Base-by-base conservation (phyloP, 2,113 vertebrate genomes). In the Archilochus colubris region DNA sequence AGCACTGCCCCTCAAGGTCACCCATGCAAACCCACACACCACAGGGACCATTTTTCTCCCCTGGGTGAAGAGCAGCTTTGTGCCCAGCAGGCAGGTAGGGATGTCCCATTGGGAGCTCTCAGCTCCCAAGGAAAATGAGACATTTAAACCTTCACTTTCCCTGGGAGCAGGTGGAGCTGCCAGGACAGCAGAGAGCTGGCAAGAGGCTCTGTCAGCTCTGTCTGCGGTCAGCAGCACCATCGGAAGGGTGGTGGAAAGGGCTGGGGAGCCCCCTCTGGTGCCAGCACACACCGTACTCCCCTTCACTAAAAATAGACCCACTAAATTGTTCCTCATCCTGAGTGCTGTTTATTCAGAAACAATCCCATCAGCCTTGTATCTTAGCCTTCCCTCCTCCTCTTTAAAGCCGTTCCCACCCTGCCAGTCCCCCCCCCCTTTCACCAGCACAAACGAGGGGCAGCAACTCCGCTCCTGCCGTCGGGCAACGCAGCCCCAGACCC, bases 281-380 rank as follows among this genome's bases (percentile, higher is more conserved):
- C 9, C 0, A 1, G 9, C 38, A 61, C n/a, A 46, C 0, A 0
- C 8, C 0, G 1, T 17, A 2, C n/a, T 22, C 54, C 19, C 12
- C 5, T 13, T 25, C 7, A 0, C 67, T 77, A 31, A 40, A 92
- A 81, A 15, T 0, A 90, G 13, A 69, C 1, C 31, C 44, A 3
- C 19, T n/a, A 36, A 67, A 78, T 20, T 11, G 14, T 76, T 62
- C 6, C 30, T 72, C 66, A 25, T 50, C 83, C 59, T 2, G 33
- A 44, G 15, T 4, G 36, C 2, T 4, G 14, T 28, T 88, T 57
- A 36, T 61, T 75, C 2, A 0, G 27, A 78, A 76, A 82, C 24
- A 77, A 87, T 31, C 78, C 62, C 8, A 31, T 33, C 9, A 31
- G 6, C 27, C 70, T 46, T 14, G 16, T 6, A 67, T 19, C 51